A percentile compares a stretch with the other conserved stretches of the same genome.
Evolutionary conservation across 2,888 invertebrate species (phyloP).

Genomic region (Leucoma salicis): DNA sequence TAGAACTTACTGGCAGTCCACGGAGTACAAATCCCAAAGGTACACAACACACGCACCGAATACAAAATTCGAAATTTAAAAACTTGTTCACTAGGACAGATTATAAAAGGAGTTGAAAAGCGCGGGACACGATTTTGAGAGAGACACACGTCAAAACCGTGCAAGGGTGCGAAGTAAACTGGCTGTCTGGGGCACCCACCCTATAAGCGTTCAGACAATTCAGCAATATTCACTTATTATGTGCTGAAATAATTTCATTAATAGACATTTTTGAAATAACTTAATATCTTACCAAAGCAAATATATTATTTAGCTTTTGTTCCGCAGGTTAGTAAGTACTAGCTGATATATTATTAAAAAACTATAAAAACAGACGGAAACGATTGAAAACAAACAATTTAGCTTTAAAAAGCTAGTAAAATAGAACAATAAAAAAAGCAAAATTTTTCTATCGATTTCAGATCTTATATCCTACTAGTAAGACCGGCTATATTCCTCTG

Average conservation of each 20-base stretch:
- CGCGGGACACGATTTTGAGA: slow-evolving; percentile 27
- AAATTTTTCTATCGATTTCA: too few species aligned
- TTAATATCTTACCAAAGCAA: too few species aligned
- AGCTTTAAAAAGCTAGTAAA: too few species aligned
- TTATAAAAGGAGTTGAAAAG: slow-evolving; percentile 20
- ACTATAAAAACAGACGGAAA: too few species aligned
- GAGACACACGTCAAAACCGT: slow-evolving; percentile 23
- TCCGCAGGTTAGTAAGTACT: too few species aligned
- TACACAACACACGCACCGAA: slow-evolving; percentile 22
- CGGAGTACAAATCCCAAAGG: slow-evolving; percentile 30
- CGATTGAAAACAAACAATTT: too few species aligned
- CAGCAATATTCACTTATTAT: slow-evolving; percentile 17
- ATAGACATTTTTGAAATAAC: too few species aligned
- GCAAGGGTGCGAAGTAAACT: slow-evolving; percentile 30
- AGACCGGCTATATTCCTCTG: too few species aligned
- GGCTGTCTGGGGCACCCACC: slow-evolving; percentile 18
- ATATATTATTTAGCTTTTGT: too few species aligned
- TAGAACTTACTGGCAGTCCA: slow-evolving; percentile 25
- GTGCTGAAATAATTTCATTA: not conserved
- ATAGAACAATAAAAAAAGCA: too few species aligned
- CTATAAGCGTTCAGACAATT: slow-evolving; percentile 17
- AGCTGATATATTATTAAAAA: too few species aligned
- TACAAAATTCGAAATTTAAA: slow-evolving; percentile 20
- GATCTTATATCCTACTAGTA: too few species aligned
- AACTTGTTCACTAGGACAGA: slow-evolving; percentile 24